Evolutionary conservation across 2,113 vertebrate genomes (phyloP), one percentile per base, ranked within the genome.

Genomic region (Thunnus maccoyii): DNA sequence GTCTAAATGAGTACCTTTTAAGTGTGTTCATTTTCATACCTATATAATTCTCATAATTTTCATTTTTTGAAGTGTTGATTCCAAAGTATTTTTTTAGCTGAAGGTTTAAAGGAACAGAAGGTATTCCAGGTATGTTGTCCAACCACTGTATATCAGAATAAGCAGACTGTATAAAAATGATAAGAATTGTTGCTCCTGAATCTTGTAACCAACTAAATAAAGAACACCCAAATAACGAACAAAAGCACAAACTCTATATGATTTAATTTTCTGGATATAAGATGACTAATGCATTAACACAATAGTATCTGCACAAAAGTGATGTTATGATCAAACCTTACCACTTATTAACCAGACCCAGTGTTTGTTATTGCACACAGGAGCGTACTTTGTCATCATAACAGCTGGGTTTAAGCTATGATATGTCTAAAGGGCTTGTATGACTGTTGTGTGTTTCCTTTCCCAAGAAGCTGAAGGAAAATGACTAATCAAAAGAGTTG

Each of bases 361-460:
- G 5, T 80, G 84, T 86, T 91, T 93, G 73, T 89, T 94, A 91
- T 94, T 92, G n/a, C 88, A 93, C 84, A 80, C 77, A 68, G 76
- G 87, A 58, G 44, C 84, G 58, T 30, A 83, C 76, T 95, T 44
- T 73, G 93, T 95, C 89, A 94, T 17, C 57, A 25, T 83, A 93
- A 91, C 87, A 89, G 75, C 78, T 91, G 86, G 89, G 0, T 5
- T 89, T 86, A 91, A 85, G 86, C 76, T 75, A 87, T 83, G 72
- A 61, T 47, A 84, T 90, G 91, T 91, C 90, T 89, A 80, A 89
- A 90, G 83, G 85, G 85, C 72, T 91, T 75, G 30, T 83, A 87
- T 87, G 78, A 63, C 76, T 90, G 32, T 87, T 92, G 4, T 47
- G 30, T 63, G 72, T 91, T 95, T 95, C 91, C 88, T 90, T 89